Evolutionary conservation across 2,888 invertebrate genomes (phyloP).

Genomic region (Chrysotoxum bicinctum): DNA sequence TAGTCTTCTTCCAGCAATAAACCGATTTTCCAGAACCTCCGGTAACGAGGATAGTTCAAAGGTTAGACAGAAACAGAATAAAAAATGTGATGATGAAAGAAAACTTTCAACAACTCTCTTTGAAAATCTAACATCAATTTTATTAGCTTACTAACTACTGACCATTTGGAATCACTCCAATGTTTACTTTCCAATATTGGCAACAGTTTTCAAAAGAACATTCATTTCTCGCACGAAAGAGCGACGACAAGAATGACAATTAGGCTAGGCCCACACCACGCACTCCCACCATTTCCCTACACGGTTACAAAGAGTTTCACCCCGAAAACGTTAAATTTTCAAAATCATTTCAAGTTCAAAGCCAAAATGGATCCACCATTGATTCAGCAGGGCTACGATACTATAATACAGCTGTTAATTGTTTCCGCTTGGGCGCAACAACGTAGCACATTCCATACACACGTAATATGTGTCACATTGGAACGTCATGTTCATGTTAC

Average conservation of each 20-base stretch:
- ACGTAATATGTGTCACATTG: conserved; percentile 38
- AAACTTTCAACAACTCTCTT: neutral
- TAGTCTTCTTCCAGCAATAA: neutral
- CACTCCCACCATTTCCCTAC: conserved; percentile 6
- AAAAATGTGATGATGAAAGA: neutral
- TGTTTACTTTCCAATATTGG: neutral
- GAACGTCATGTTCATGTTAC: conserved; percentile 2
- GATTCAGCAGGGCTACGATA: neutral
- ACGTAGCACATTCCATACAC: neutral
- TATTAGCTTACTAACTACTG: neutral
- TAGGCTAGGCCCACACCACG: conserved; percentile 10
- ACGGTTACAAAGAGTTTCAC: conserved; percentile 39
- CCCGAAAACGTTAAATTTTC: conserved; percentile 30
- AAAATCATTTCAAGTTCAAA: conserved; percentile 61
- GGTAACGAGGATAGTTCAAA: neutral
- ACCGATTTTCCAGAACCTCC: conserved; percentile 1
- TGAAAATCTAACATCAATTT: neutral
- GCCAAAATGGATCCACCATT: conserved; percentile 39
- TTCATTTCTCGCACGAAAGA: neutral
- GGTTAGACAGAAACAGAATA: neutral
- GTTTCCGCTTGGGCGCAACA: conserved; percentile 33
- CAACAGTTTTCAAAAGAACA: neutral
- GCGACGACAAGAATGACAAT: conserved; percentile 15
- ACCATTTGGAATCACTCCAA: conserved; percentile 2
- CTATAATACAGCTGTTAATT: neutral